Percentiles rank a stretch among this genome's conserved stretches.
Evolutionary conservation across 2,113 vertebrate species (phyloP).

Genomic region (Cichladusa arquata): DNA sequence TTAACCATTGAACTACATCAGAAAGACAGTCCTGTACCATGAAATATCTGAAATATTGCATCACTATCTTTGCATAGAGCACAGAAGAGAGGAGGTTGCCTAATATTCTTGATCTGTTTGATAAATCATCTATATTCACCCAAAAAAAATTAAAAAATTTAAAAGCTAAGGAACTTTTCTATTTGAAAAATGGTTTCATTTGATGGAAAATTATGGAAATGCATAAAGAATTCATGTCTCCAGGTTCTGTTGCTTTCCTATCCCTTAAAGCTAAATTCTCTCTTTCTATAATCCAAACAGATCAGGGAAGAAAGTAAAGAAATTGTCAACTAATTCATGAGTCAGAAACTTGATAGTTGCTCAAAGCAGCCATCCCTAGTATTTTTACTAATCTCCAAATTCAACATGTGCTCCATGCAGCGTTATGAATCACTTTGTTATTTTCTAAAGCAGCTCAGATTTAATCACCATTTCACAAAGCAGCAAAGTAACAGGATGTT

Average conservation of each 20-base stretch:
- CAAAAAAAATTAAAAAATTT: background rate
- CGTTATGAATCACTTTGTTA: constrained; percentile 26
- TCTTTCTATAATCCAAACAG: background rate
- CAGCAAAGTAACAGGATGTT: constrained; percentile 2
- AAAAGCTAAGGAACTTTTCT: background rate
- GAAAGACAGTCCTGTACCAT: background rate
- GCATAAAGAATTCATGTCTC: background rate
- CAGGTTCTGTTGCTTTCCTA: background rate
- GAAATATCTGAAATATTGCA: background rate
- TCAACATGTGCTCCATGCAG: background rate
- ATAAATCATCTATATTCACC: background rate
- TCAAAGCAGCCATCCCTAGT: background rate
- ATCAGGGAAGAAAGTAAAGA: background rate
- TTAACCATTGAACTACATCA: background rate
- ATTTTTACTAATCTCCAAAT: constrained; percentile 27
- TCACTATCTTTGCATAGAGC: background rate
- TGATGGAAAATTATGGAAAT: background rate
- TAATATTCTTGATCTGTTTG: background rate
- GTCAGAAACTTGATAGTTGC: background rate
- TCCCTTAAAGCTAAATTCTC: background rate
- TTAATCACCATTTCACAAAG: constrained; percentile 43
- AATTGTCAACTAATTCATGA: background rate
- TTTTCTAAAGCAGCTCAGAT: constrained; percentile 27
- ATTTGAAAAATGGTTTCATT: background rate
- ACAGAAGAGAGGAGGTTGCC: background rate